Evolutionary conservation across 2,797 vertebrate species (phyloP).

Genomic region (Cetoscarus ocellatus): DNA sequence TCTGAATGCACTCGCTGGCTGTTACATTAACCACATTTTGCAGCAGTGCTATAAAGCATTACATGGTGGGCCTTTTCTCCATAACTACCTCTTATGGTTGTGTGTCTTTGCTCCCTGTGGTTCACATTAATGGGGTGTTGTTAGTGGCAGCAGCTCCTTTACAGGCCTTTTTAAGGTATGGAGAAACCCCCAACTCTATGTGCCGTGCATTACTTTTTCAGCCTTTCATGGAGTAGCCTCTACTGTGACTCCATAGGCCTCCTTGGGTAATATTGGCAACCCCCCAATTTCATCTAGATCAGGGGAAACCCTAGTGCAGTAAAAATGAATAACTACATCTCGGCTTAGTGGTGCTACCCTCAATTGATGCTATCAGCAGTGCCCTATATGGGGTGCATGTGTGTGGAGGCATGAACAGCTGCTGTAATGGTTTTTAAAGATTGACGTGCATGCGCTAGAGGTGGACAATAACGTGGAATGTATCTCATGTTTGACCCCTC

Average conservation of each 20-base stretch:
- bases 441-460: slow-evolving; percentile 10
- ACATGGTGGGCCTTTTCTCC: slow-evolving; percentile 26
- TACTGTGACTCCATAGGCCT: slow-evolving; percentile 16
- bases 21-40: slow-evolving; percentile 33
- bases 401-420: slow-evolving; percentile 47
- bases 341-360: slow-evolving; percentile 21
- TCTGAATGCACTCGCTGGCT: slow-evolving; percentile 21
- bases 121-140: slow-evolving; percentile 59
- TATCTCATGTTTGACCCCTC: too few species aligned
- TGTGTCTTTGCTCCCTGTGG: slow-evolving; percentile 46
- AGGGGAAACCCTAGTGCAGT: slow-evolving; percentile 38
- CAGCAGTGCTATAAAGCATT: slow-evolving; percentile 52
- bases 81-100: slow-evolving; percentile 36
- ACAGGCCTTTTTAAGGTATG: slow-evolving; percentile 47
- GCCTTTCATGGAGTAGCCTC: slow-evolving; percentile 49
- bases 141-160: slow-evolving; percentile 66
- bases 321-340: slow-evolving; percentile 29
- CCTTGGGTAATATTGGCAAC: slow-evolving; percentile 29
- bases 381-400: slow-evolving; percentile 50
- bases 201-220: slow-evolving; percentile 18
- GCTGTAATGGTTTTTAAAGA: slow-evolving; percentile 19
- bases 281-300: slow-evolving; percentile 46
- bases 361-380: slow-evolving; percentile 32
- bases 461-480: not conserved
- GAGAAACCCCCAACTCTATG: slow-evolving; percentile 2